Evolutionary conservation across 2,797 vertebrate species (phyloP).

Genomic region (Cheirogaleus major): DNA sequence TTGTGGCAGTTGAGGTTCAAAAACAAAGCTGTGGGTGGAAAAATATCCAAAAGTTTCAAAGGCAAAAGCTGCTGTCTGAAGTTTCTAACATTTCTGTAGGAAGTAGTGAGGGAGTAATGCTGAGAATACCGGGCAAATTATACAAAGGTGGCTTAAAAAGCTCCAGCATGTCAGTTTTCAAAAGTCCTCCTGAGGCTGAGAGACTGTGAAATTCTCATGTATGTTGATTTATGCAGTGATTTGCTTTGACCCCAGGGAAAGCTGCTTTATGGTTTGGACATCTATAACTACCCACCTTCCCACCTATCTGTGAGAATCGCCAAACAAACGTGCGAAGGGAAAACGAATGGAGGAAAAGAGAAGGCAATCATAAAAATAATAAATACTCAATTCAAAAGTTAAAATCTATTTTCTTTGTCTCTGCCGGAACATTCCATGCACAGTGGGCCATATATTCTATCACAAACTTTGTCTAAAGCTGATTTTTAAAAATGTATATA

Average conservation of each 20-base stretch:
- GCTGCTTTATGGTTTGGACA: constrained; percentile 56
- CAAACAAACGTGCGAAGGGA: background rate
- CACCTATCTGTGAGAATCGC: constrained; percentile 48
- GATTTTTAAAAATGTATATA: constrained; percentile 35
- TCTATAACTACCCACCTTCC: constrained; percentile 53
- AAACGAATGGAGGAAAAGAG: constrained; percentile 27
- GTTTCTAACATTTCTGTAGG: constrained; percentile 56
- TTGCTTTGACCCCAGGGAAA: constrained; percentile 65
- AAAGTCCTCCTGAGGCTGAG: constrained; percentile 57
- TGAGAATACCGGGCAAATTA: constrained; percentile 66
- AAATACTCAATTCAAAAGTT: constrained; percentile 33
- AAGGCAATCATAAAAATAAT: constrained; percentile 43
- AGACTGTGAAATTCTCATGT: constrained; percentile 71
- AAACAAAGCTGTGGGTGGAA: constrained; percentile 46
- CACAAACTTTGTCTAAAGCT: constrained; percentile 65
- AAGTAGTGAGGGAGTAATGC: constrained; percentile 49
- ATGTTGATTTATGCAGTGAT: constrained; percentile 80
- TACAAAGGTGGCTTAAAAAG: constrained; percentile 70
- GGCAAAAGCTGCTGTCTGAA: constrained; percentile 59
- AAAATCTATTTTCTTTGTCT: constrained; percentile 50
- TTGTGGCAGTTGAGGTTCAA: constrained; percentile 48
- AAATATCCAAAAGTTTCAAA: constrained; percentile 73
- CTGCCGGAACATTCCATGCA: background rate
- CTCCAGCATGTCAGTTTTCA: constrained; percentile 69
- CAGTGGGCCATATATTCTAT: background rate